Base-by-base conservation (phyloP, 2,888 invertebrate genomes). In the Cordilura impudica region DNA sequence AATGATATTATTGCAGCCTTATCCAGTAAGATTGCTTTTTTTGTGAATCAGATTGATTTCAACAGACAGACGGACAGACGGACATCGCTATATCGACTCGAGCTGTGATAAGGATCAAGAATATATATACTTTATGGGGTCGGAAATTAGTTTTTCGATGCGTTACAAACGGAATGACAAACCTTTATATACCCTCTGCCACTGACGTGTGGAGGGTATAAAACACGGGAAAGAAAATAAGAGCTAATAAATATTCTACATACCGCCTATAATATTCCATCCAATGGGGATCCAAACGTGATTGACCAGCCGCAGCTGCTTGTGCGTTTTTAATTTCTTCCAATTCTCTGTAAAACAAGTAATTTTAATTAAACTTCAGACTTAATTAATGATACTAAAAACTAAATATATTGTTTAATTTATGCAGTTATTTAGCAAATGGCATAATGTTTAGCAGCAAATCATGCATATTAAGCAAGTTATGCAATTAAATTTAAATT, bases 241-340 rank as follows among this genome's bases (percentile, higher is more conserved):
- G n/a, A 16, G 39, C 0, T n/a, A 69, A 6, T 10, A 23, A 51
- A 51, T 23, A 51, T 4, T 2, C 14, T 10, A 72, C 61, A 60
- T 79, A 88, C 87, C 87, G 92, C 87, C 97, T 91, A 87, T 98
- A 98, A 88, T 98, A 93, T 88, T 98, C 98, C 84, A 98, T 90
- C 97, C 97, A 94, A 84, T 94, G 94, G 0, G 95, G 95, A 88
- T 95, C 95, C 83, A 95, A 91, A 53, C 92, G 91, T 75, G 94
- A 91, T 60, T 93, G 92, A 23, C 92, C 93, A 16, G 92, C 92
- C 80, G 92, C 92, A 69, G 90, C 90, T 66, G 90, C 90, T 83
- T 90, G 90, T 79, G 93, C 92, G 89, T 92, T 93, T 91, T 98
- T 95, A 81, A 97, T 92, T 88, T 97, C 98, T 87, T 97, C 97